These are phyloP conservation scores for Heliornis fulica DNA, from an alignment of 2,113 vertebrate genomes.

Conservation along the genomic window DNA sequence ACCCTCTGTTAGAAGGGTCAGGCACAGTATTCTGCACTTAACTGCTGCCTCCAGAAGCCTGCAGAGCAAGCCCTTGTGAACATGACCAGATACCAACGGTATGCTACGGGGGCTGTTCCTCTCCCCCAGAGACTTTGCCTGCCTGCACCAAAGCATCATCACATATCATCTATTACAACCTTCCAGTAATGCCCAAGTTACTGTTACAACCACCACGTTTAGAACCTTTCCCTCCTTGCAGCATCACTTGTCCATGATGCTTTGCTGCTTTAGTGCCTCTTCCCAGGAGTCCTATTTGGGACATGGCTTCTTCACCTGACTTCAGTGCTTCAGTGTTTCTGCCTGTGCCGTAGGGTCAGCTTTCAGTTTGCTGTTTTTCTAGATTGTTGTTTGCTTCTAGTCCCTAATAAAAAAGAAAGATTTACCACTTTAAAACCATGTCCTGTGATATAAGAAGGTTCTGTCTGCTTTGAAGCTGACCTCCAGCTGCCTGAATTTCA, in stretches of 20 bases:
- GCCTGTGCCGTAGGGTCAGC: not conserved
- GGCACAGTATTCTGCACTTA: not conserved
- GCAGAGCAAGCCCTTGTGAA: not conserved
- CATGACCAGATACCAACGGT: not conserved
- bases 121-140: not conserved
- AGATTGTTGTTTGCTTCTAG: not conserved
- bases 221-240: not conserved
- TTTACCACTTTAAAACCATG: not conserved
- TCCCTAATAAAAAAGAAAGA: conserved; percentile 30
- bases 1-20: not conserved
- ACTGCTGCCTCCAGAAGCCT: not conserved
- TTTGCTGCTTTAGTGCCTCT: not conserved
- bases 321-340: not conserved
- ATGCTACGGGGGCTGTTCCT: not conserved
- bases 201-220: fast-evolving
- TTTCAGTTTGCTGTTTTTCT: not conserved
- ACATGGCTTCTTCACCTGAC: not conserved
- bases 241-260: not conserved
- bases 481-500: not conserved
- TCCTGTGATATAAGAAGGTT: not conserved
- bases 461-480: not conserved
- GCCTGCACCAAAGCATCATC: not conserved
- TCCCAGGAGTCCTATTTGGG: not conserved
- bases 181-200: not conserved
- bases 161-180: not conserved